Percentiles rank a stretch among this genome's conserved stretches.
phyloP scores from a whole-genome alignment of 2,113 vertebrate species.

The Cebus imitator region DNA sequence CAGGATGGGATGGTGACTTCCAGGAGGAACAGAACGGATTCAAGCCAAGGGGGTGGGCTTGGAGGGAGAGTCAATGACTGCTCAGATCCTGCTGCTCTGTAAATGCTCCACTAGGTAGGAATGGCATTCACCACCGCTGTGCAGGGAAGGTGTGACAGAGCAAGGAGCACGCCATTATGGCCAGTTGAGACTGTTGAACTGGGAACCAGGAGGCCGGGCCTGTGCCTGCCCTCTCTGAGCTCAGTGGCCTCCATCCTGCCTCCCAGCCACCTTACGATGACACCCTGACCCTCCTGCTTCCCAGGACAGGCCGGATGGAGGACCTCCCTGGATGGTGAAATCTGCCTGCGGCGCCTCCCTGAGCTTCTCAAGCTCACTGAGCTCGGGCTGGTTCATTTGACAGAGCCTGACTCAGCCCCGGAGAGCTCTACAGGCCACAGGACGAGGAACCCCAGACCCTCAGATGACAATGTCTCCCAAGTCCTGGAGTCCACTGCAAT shows the following conservation, averaged over 20 bases:
- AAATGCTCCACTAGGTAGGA: not conserved
- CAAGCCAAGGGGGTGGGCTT: not conserved
- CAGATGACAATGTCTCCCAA: not conserved
- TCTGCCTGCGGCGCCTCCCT: fast-evolving
- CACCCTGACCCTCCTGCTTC: not conserved
- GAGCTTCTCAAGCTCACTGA: not conserved
- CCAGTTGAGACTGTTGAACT: not conserved
- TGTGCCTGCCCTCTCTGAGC: not conserved
- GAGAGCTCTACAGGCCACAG: not conserved
- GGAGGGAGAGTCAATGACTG: not conserved
- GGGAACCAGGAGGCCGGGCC: not conserved
- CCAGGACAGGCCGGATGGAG: not conserved
- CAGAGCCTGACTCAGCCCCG: not conserved
- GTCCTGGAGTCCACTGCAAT: not conserved
- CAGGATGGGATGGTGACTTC: not conserved
- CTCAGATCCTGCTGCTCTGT: not conserved
- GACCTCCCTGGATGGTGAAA: not conserved
- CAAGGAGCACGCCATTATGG: not conserved
- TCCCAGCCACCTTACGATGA: not conserved
- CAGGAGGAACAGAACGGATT: not conserved
- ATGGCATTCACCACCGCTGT: not conserved
- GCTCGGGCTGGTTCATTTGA: not conserved
- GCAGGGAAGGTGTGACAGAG: not conserved
- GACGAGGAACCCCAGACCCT: not conserved
- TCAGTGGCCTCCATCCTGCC: not conserved